Base-by-base conservation (phyloP, 2,113 vertebrate species). In the Odobenus rosmarus region DNA sequence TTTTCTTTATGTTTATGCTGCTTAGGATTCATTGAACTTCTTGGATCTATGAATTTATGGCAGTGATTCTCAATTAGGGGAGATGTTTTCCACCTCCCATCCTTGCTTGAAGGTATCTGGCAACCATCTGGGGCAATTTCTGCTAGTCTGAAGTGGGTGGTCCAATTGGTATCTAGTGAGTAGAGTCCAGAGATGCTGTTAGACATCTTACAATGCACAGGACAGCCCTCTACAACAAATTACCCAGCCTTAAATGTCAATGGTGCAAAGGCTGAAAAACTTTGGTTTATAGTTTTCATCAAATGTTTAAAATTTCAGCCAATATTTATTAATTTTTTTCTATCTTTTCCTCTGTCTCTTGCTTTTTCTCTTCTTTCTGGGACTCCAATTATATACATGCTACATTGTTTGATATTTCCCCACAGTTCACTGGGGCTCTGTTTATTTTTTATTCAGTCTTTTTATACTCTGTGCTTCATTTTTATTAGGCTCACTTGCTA, bases 401-500 rank as follows among this genome's bases (percentile, higher is more conserved):
- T 74, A 74, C 24, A 64, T 3, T 55, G n/a, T n/a, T 84, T 76
- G 31, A 16, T 80, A 93, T 86, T 85, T 90, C 36, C 33, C 79
- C 13, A 57, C 18, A 64, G 55, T 8, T 74, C n/a, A 74, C 4
- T 91, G 13, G 39, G 26, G 24, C 24, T 59, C 53, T 85, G 24
- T 49, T 89, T 42, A 62, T 57, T 88, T 85, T 64, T 64, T 76
- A 4, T 12, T 85, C 26, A 64, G 71, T 87, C 72, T 79, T 88
- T 90, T 71, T 83, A 77, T 36, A 15, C 5, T 97, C 72, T 77
- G 49, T 95, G 33, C 51, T 83, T 92, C 84, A 90, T n/a, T 87
- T 81, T 77, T 62, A 90, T 93, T 88, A 84, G 61, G 77, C 62
- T 57, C 21, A 96, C 53, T 42, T 92, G 77, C 12, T 88, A 36